Base-by-base conservation (phyloP, 2,113 vertebrate species). In the Neogobius melanostomus region DNA sequence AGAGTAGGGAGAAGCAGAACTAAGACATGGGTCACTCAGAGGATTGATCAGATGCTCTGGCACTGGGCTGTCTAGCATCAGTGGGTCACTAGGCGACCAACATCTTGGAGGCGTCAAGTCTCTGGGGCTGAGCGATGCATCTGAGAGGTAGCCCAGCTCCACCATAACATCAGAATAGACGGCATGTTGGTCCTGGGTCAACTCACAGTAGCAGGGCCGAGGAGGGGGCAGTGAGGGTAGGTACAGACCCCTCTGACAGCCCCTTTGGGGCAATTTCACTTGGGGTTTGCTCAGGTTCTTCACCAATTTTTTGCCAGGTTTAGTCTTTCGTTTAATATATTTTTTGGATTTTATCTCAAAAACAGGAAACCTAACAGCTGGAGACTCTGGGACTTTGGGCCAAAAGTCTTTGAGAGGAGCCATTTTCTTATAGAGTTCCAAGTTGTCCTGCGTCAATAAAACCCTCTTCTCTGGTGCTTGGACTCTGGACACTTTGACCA, bases 361-460 rank as follows among this genome's bases (percentile, higher is more conserved):
- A 87, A 95, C 69, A 36, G 98, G 95, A 79, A 96, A 96, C 92
- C 93, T 96, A 89, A 94, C 93, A 77, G 96, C 95, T 82, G 94
- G 92, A 64, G 98, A 98, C 68, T 98, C 95, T 75, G 95, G 95
- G 77, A 99, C 95, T 88, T 95, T 96, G 72, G 98, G 98, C 98
- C 98, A 99, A 90, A 96, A 98, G 67, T 95, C 91, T 83, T 97
- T 99, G 74, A 98, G 94, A 89, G 98, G 98, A 81, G 98, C 96
- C 77, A 98, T 92, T 84, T 95, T 95, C 81, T 90, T 91, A 87
- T 97, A 98, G 9, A 93, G 82, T 68, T 95, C 89, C 77, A 98
- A 89, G 82, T 95, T 98, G 68, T 96, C 92, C 64, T 95, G 93
- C n/a, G 97, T 98, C 83, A 99, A 88, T 76, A 93, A 72, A 67